Conservation (phyloP, 2,797 vertebrate species). For the Ctenosaura bakeri region DNA sequence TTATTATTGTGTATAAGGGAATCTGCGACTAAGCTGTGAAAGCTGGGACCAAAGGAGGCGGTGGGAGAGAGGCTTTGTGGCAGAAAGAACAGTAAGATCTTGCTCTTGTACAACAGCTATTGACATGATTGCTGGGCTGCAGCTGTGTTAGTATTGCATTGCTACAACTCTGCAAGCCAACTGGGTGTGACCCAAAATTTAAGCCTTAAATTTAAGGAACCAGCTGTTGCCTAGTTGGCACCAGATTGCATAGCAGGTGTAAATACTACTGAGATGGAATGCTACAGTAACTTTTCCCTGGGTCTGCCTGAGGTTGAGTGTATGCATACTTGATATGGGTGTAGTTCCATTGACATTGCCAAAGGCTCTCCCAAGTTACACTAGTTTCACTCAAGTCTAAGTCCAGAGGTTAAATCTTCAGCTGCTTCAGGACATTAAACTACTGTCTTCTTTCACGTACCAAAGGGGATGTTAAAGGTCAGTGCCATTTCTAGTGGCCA, state of each 20-base stretch:
- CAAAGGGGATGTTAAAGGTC: constrained; percentile 36
- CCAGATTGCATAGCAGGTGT: background rate
- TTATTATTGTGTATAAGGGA: constrained; percentile 42
- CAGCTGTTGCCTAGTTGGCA: constrained; percentile 15
- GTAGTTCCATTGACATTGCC: constrained; percentile 20
- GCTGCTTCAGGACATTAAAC: constrained; percentile 32
- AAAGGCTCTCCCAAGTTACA: constrained; percentile 28
- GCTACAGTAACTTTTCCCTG: background rate
- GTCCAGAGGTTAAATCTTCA: constrained; percentile 30
- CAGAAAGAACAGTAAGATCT: background rate
- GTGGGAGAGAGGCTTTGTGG: background rate
- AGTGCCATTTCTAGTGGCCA: constrained; percentile 21
- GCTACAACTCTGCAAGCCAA: constrained; percentile 9
- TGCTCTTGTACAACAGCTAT: background rate
- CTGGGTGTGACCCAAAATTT: constrained; percentile 22
- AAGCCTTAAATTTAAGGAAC: background rate
- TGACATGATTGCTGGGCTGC: background rate
- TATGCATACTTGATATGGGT: constrained; percentile 13
- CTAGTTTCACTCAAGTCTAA: constrained; percentile 7
- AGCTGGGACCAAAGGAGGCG: constrained; percentile 28
- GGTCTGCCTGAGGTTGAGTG: background rate
- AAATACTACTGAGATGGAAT: constrained; percentile 35
- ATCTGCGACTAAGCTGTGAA: constrained; percentile 39
- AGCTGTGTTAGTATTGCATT: background rate
- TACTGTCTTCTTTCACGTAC: constrained; percentile 25